Evolutionary conservation across 2,113 vertebrate species (phyloP).

Genomic region (Oceanodroma tethys): DNA sequence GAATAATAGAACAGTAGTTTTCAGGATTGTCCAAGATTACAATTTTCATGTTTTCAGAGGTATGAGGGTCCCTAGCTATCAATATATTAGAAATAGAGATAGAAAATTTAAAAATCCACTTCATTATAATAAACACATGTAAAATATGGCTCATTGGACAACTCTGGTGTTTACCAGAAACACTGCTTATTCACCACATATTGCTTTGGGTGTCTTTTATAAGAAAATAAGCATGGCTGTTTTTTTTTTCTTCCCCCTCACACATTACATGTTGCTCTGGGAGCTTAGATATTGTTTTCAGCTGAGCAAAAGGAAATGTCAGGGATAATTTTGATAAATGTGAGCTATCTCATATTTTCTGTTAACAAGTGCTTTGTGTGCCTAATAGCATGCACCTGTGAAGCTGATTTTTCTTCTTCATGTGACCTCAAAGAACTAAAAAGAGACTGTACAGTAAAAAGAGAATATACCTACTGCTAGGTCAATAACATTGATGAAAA

Average conservation of each 20-base stretch:
- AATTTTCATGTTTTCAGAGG: background rate
- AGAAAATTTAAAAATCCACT: background rate
- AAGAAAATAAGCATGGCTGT: background rate
- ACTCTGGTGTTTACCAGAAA: background rate
- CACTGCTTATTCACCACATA: background rate
- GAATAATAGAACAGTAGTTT: background rate
- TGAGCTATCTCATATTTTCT: conserved; percentile 27
- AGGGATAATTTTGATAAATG: conserved; percentile 65
- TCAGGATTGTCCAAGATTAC: background rate
- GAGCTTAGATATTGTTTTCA: conserved; percentile 47
- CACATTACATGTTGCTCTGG: background rate
- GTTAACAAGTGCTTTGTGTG: conserved; percentile 60
- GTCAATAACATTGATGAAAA: background rate
- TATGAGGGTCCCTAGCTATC: background rate
- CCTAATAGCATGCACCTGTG: conserved; percentile 52
- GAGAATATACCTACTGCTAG: background rate
- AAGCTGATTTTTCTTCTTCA: conserved; percentile 20
- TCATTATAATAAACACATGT: background rate
- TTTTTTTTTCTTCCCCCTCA: background rate
- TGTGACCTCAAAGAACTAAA: conserved; percentile 26
- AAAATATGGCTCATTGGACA: background rate
- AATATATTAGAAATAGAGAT: background rate
- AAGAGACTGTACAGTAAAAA: background rate
- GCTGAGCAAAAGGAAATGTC: conserved; percentile 63
- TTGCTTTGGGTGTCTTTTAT: background rate